phyloP scores from a whole-genome alignment of 2,888 invertebrate genomes.

The Matsumyia berberina region DNA sequence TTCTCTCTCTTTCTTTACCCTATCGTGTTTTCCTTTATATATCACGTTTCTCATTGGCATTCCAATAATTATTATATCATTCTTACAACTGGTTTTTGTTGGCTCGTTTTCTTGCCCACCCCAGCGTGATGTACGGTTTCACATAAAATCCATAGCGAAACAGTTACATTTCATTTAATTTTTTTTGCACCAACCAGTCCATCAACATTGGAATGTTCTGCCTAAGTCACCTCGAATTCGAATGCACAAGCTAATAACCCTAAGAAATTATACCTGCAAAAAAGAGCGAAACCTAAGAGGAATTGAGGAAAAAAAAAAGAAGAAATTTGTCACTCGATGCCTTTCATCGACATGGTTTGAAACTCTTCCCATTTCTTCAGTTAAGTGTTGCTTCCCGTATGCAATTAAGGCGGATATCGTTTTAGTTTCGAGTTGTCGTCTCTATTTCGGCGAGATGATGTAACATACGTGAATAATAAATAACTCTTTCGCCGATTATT shows the following conservation, averaged over 20 bases:
- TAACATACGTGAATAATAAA: conserved; percentile 20
- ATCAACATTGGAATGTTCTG: conserved; percentile 57
- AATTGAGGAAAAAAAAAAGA: conserved; percentile 1
- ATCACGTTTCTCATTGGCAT: conserved; percentile 59
- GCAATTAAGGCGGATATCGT: conserved; percentile 28
- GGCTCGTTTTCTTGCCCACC: conserved; percentile 54
- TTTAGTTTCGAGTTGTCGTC: conserved; percentile 29
- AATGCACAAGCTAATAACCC: conserved; percentile 47
- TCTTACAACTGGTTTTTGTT: conserved; percentile 66
- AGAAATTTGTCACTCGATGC: conserved; percentile 34
- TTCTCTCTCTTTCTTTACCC: conserved; percentile 39
- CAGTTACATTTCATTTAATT: conserved; percentile 83
- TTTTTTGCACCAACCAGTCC: conserved; percentile 77
- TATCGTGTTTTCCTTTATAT: conserved; percentile 48
- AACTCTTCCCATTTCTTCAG: conserved; percentile 17
- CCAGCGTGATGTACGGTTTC: conserved; percentile 61
- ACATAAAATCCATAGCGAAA: conserved; percentile 76
- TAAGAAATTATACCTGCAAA: conserved; percentile 47
- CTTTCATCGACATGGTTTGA: conserved; percentile 5
- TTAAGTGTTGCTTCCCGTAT: conserved; percentile 41
- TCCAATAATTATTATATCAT: conserved; percentile 73
- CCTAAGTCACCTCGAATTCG: conserved; percentile 32
- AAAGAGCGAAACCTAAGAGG: conserved; percentile 49
- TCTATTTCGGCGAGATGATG: conserved; percentile 44
- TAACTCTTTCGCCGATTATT: neutral